These are phyloP conservation scores for Coilia nasus DNA, from an alignment of 2,797 vertebrate species.

Conservation along the genomic window DNA sequence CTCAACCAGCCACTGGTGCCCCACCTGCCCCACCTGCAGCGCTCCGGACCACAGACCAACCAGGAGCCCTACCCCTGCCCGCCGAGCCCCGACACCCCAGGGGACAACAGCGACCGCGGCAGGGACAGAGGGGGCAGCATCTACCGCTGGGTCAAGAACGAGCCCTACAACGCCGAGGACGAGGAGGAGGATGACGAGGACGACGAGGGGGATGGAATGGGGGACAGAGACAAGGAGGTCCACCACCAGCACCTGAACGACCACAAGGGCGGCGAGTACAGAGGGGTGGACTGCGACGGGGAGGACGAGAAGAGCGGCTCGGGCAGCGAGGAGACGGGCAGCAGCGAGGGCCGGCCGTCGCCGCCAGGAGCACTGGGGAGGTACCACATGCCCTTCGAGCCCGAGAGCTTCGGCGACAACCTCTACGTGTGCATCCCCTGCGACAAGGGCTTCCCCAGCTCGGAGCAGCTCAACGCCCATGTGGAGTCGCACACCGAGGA, in stretches of 20 bases:
- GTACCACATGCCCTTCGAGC: slow-evolving; percentile 93
- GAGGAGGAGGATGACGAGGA: slow-evolving; percentile 90
- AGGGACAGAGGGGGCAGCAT: slow-evolving; percentile 79
- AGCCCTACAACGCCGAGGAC: slow-evolving; percentile 82
- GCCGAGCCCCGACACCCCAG: slow-evolving; percentile 72
- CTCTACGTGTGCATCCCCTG: slow-evolving; percentile 98
- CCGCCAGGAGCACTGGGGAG: slow-evolving; percentile 84
- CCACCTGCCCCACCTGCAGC: slow-evolving; percentile 78
- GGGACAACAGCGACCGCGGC: slow-evolving; percentile 66
- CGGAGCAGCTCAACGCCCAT: slow-evolving; percentile 97
- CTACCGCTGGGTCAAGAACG: slow-evolving; percentile 94
- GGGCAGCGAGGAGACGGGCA: slow-evolving; percentile 94
- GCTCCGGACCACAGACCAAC: slow-evolving; percentile 67
- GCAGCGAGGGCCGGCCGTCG: slow-evolving; percentile 91
- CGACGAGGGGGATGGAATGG: slow-evolving; percentile 80
- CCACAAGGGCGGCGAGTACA: slow-evolving; percentile 70
- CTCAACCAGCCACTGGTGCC: slow-evolving; percentile 76
- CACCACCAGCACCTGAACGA: slow-evolving; percentile 69
- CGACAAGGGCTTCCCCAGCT: slow-evolving; percentile 98
- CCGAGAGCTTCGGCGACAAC: slow-evolving; percentile 97
- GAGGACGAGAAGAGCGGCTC: slow-evolving; percentile 90
- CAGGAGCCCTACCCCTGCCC: slow-evolving; percentile 74
- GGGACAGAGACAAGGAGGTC: slow-evolving; percentile 69
- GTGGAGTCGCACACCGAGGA: slow-evolving; percentile 98
- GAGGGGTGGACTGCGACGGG: slow-evolving; percentile 58